These are phyloP conservation scores for Phataginus tricuspis DNA, from an alignment of 2,797 vertebrate genomes.

Conservation along the genomic window DNA sequence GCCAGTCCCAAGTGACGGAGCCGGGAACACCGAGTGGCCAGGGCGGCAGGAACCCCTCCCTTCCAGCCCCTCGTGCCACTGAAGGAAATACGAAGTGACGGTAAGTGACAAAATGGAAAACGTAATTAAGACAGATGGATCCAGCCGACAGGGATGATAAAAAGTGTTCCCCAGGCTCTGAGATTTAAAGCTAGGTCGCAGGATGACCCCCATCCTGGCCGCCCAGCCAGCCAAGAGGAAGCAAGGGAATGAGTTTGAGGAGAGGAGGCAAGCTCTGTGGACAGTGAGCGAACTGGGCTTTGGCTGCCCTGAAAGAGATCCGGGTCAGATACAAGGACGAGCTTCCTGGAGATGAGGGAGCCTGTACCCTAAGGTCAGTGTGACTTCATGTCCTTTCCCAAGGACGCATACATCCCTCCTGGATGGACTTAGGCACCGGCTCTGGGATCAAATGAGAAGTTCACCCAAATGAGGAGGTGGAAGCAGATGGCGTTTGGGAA, in stretches of 20 bases:
- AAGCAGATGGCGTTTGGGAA: neutral
- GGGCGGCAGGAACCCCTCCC: neutral
- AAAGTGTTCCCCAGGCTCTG: constrained; percentile 54
- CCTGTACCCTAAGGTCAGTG: neutral
- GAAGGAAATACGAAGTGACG: constrained; percentile 62
- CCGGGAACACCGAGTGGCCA: neutral
- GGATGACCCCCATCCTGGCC: neutral
- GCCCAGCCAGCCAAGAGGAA: neutral
- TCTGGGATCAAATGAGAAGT: neutral
- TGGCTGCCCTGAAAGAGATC: neutral
- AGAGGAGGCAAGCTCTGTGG: neutral
- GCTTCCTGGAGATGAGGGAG: constrained; percentile 6
- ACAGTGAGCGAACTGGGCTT: neutral
- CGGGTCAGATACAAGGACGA: constrained; percentile 28
- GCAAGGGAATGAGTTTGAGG: neutral
- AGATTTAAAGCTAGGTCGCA: constrained; percentile 60
- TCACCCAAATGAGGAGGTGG: neutral
- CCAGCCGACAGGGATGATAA: constrained; percentile 32
- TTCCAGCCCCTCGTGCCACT: neutral
- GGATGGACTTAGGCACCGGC: neutral
- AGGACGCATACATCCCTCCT: neutral
- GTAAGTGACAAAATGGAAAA: constrained; percentile 70
- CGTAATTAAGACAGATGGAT: constrained; percentile 75
- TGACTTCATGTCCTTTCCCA: neutral
- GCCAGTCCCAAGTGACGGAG: constrained; percentile 27